phyloP scores from a whole-genome alignment of 2,797 vertebrate genomes.

The Sebastes glaucus region DNA sequence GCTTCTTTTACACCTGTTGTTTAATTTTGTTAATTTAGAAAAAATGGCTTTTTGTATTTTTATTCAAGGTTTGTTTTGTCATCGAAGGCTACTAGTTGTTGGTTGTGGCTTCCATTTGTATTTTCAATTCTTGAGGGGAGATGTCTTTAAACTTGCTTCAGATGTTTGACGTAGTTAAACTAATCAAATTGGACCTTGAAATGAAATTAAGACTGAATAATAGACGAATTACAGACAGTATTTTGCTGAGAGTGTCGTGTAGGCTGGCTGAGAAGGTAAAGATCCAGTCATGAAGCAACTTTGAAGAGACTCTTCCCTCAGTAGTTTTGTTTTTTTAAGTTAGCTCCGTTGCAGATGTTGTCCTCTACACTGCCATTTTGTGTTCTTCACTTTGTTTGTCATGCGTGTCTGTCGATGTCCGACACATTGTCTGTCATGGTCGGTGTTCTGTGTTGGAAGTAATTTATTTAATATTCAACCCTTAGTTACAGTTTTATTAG shows the following conservation, averaged over 20 bases:
- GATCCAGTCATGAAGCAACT: slow-evolving; percentile 49
- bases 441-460: slow-evolving; percentile 33
- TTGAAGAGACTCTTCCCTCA: slow-evolving; percentile 48
- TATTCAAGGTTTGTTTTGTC: slow-evolving; percentile 43
- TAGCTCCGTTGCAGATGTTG: slow-evolving; percentile 45
- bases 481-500: neutral
- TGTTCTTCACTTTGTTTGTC: slow-evolving; percentile 48
- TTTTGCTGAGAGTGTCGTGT: neutral
- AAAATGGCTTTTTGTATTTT: slow-evolving; percentile 18
- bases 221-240: neutral
- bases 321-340: slow-evolving; percentile 4
- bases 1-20: slow-evolving; percentile 63
- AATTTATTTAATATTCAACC: neutral
- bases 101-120: slow-evolving; percentile 63
- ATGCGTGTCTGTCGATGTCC: slow-evolving; percentile 44
- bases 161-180: slow-evolving; percentile 1
- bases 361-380: slow-evolving; percentile 40
- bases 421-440: slow-evolving; percentile 42
- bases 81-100: slow-evolving; percentile 52
- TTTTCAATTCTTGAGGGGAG: slow-evolving; percentile 33
- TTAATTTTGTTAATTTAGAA: slow-evolving; percentile 22
- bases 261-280: neutral
- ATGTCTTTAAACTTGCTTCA: slow-evolving; percentile 71
- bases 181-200: neutral
- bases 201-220: neutral